These are phyloP conservation scores for Alectura lathami DNA, from an alignment of 2,113 vertebrate genomes.

Conservation along the genomic window DNA sequence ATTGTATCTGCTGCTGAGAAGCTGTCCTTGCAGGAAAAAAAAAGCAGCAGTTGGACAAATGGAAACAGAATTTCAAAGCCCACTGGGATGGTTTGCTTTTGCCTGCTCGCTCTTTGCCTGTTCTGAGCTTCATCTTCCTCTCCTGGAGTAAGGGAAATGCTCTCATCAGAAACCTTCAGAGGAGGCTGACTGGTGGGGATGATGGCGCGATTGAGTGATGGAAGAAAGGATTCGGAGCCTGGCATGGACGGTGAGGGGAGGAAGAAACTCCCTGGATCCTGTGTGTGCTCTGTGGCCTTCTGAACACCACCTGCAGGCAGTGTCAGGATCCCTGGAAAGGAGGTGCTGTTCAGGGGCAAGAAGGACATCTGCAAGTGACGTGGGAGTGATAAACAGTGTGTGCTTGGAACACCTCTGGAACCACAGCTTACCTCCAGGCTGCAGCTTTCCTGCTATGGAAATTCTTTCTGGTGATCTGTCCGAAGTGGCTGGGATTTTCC, in stretches of 20 bases:
- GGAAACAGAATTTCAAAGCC: background rate
- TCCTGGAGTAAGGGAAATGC: background rate
- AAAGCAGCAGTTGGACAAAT: background rate
- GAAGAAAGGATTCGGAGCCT: background rate
- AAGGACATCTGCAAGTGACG: background rate
- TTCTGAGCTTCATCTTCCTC: background rate
- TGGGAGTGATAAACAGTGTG: background rate
- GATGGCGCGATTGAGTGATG: accelerated
- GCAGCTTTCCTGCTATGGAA: background rate
- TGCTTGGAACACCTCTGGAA: background rate
- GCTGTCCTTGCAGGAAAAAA: background rate
- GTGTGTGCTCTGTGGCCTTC: background rate
- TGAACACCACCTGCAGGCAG: background rate
- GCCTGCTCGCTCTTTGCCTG: background rate
- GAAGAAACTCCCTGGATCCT: background rate
- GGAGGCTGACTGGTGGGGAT: background rate
- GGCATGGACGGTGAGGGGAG: background rate
- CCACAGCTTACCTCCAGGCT: background rate
- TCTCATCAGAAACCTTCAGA: background rate
- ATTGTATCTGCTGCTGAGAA: background rate
- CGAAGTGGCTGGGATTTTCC: background rate
- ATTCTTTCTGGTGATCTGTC: accelerated
- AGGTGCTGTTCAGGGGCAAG: background rate
- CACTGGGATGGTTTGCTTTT: background rate
- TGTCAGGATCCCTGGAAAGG: background rate